These are phyloP conservation scores for Benitochromis conjunctus DNA, from an alignment of 2,113 vertebrate species.

Conservation along the genomic window DNA sequence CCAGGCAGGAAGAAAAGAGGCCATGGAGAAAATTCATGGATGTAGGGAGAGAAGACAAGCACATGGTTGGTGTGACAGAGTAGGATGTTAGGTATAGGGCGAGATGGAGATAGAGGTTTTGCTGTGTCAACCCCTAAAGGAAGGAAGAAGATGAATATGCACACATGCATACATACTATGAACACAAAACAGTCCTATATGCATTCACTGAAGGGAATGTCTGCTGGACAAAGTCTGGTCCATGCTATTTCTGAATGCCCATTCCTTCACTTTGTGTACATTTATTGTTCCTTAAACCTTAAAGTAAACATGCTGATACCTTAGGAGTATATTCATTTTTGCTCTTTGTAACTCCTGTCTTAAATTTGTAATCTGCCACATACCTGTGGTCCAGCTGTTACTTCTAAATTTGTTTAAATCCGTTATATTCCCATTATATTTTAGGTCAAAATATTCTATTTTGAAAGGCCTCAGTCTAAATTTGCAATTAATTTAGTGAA, in stretches of 20 bases:
- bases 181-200: not conserved
- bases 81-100: no score
- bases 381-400: not conserved
- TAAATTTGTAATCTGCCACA: not conserved
- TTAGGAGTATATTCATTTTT: not conserved
- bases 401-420: not conserved
- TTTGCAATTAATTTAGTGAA: not conserved
- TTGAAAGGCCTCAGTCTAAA: not conserved
- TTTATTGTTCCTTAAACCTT: not conserved
- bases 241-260: slow-evolving; percentile 22
- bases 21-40: no score
- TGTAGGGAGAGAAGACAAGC: no score
- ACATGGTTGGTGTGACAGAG: no score
- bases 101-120: not conserved
- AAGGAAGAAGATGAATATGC: not conserved
- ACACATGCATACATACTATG: not conserved
- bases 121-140: not conserved
- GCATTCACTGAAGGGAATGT: not conserved
- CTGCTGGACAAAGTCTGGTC: slow-evolving; percentile 48
- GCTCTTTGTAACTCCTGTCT: not conserved
- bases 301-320: slow-evolving; percentile 18
- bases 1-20: no score
- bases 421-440: not conserved
- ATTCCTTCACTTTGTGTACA: slow-evolving; percentile 22
- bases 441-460: not conserved